Evolutionary conservation across 2,797 vertebrate species (phyloP).

Genomic region (Carduelis carduelis): DNA sequence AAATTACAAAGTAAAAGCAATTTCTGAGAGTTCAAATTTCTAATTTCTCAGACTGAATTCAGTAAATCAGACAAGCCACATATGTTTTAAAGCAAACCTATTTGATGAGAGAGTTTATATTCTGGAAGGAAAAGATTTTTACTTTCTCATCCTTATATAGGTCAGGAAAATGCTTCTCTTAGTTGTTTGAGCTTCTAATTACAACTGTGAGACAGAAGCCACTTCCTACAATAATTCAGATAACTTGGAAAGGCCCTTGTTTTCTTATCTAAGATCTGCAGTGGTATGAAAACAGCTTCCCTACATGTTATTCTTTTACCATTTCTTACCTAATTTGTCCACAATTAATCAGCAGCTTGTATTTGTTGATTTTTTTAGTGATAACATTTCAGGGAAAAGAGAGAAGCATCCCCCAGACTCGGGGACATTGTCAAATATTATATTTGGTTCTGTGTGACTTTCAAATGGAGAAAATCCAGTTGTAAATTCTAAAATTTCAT

Average conservation of each 20-base stretch:
- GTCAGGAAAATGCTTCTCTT: background rate
- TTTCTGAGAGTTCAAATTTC: background rate
- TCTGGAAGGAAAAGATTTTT: background rate
- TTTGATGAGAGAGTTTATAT: background rate
- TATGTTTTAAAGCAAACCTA: background rate
- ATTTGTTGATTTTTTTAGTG: background rate
- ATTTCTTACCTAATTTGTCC: background rate
- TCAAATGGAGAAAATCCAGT: background rate
- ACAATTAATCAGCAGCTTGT: background rate
- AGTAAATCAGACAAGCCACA: background rate
- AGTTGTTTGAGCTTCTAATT: background rate
- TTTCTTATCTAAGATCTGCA: background rate
- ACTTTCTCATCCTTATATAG: background rate
- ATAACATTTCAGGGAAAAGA: background rate
- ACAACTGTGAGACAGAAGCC: background rate
- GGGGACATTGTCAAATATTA: background rate
- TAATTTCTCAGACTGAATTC: background rate
- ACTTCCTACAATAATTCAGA: background rate
- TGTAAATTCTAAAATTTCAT: background rate
- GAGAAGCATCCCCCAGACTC: background rate
- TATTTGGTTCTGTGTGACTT: background rate
- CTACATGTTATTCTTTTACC: background rate
- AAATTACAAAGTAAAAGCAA: background rate
- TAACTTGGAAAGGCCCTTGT: background rate
- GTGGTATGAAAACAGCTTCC: background rate